A percentile compares a stretch with the other conserved stretches of the same genome.
These are phyloP conservation scores for Notarius lentiginosus DNA, from an alignment of 2,113 vertebrate species.

Conservation along the genomic window DNA sequence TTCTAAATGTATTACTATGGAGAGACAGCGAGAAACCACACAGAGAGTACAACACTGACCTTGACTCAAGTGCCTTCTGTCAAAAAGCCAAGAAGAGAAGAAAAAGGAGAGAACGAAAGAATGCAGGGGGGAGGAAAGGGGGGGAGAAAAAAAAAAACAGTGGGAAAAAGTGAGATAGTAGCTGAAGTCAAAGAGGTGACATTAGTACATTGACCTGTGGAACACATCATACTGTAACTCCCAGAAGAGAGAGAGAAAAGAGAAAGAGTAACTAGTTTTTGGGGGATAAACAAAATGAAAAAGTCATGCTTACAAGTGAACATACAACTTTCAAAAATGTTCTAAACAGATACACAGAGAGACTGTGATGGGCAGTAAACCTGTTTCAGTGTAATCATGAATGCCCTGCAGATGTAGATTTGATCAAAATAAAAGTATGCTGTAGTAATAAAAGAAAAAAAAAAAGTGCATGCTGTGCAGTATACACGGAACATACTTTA, in stretches of 20 bases:
- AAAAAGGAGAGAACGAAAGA: conserved; percentile 38
- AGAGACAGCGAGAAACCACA: conserved; percentile 24
- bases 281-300: conserved; percentile 33
- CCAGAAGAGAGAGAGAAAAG: conserved; percentile 31
- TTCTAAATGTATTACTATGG: conserved; percentile 7
- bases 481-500: conserved; percentile 64
- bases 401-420: background rate
- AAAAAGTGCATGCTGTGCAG: background rate
- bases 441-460: background rate
- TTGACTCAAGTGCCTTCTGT: conserved; percentile 53
- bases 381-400: background rate
- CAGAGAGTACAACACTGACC: conserved; percentile 54
- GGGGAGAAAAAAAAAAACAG: background rate
- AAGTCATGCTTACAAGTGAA: background rate
- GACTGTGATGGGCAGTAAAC: background rate
- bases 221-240: conserved; percentile 47
- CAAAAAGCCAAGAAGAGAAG: conserved; percentile 46
- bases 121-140: background rate
- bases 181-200: conserved; percentile 55
- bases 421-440: background rate
- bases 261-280: conserved; percentile 4
- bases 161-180: conserved; percentile 41
- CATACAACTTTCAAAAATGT: background rate
- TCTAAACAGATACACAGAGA: background rate
- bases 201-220: conserved; percentile 60